Evolutionary conservation across 2,797 vertebrate species (phyloP), one percentile per base, ranked within the genome.

Genomic region (Coilia nasus): DNA sequence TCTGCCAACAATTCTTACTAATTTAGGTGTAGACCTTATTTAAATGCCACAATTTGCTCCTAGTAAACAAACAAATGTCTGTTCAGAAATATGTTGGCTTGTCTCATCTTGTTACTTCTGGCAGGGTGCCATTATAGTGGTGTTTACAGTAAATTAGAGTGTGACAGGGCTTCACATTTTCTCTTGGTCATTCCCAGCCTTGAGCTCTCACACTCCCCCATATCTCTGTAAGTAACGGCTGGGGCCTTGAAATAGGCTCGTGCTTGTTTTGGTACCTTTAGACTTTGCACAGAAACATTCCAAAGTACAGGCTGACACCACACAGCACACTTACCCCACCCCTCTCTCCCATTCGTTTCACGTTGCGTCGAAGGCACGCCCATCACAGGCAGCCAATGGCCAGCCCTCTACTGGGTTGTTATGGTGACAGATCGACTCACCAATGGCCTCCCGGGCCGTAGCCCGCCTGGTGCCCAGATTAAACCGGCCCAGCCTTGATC

Each of bases 241-340:
- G 56, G 15, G 4, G 59, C 19, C 50, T 54, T 54, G 50, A 54
- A 54, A 54, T 14, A 54, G 50, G 50, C 28, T 19, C 41, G 17
- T 44, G 84, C 67, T 88, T 86, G 87, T 83, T 83, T 50, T 81
- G 86, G 12, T 87, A 56, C 62, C 5, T 80, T 7, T 35, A 82
- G 87, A 89, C 91, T 85, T 88, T 88, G 85, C 15, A 47, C 59
- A 64, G 47, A 57, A 71, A 87, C 88, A 82, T 90, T 94, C 89
- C 92, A 93, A 92, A 94, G 92, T 88, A 46, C 90, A 90, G 87
- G 85, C 44, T 86, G 83, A 90, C 87, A 90, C 88, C 25, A 60
- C 71, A 47, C 3, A 54, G 41, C 81, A 25, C 56, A 57, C 50
- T 47, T 81, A 2, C 31, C 15, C 28, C 67, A 71, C 67, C 67